Evolutionary conservation across 2,888 invertebrate species (phyloP).

Genomic region (Julus scandinavius): DNA sequence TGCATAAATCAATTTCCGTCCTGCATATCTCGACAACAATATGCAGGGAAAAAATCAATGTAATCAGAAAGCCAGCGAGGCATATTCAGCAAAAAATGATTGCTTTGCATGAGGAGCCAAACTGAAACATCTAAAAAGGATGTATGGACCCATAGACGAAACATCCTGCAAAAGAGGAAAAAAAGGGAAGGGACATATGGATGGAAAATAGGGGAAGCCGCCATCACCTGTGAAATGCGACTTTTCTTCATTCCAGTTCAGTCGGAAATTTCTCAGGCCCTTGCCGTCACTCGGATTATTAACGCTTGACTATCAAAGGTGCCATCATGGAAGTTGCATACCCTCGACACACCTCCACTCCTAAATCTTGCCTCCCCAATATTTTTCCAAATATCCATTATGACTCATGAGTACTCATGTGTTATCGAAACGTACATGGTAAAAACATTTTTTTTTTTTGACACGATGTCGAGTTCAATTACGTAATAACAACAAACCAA

Average conservation of each 20-base stretch:
- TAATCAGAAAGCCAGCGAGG: conserved; percentile 46
- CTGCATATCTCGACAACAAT: conserved; percentile 24
- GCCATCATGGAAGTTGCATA: background rate
- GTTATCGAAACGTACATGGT: background rate
- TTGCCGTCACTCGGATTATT: conserved; percentile 50
- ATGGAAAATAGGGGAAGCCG: conserved; percentile 10
- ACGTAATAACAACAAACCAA: too few relatives aligned
- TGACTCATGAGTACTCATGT: background rate
- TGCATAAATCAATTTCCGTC: conserved; percentile 40
- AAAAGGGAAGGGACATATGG: conserved; percentile 13
- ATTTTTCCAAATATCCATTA: background rate
- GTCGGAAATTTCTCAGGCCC: conserved; percentile 51
- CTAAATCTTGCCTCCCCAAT: conserved; percentile 31
- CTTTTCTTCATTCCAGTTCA: conserved; percentile 47
- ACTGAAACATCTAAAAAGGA: conserved; percentile 31
- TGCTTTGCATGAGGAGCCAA: conserved; percentile 45
- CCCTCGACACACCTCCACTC: conserved; percentile 30
- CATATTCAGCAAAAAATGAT: conserved; percentile 46
- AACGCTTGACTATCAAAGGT: conserved; percentile 47
- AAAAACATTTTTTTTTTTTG: background rate
- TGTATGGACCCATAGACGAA: conserved; percentile 37
- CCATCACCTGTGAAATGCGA: conserved; percentile 48
- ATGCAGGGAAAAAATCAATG: conserved; percentile 42
- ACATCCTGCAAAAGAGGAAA: background rate
- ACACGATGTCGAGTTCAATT: too few relatives aligned